Evolutionary conservation across 2,888 invertebrate species (phyloP), one percentile per base, ranked within the genome.

Genomic region (Aleiodes alternator): DNA sequence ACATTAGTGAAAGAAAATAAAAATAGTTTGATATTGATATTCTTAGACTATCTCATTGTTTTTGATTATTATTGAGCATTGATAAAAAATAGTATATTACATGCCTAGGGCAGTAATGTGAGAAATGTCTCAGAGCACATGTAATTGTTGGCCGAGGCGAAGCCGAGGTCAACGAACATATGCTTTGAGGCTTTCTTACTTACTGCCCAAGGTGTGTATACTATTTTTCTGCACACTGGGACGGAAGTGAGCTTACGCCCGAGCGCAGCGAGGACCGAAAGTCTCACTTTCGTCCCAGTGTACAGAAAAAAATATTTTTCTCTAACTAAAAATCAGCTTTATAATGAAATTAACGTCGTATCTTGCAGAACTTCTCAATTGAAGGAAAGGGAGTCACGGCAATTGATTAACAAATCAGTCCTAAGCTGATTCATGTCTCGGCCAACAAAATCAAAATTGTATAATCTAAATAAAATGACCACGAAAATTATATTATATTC

Each of bases 11-110:
- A 64, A 11, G 38, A 29, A 38, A 14, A 57, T 38, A 7, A 14
- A 48, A n/a, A 64, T 9, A 14, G 31, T 51, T 51, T 16, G 29
- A 56, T 8, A 29, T 11, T 11, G 9, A 29, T 56, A 23, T 56
- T 23, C 9, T n/a, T 55, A 72, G 51, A 77, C 34, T 76, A 78
- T 76, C 76, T 3, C 11, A 7, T 78, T 76, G 77, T 72, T 79
- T 78, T 78, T 79, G 77, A 79, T 79, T 79, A 75, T 74, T 48
- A 78, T 78, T 79, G 77, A 79, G 79, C 79, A 75, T 79, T 56
- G 73, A 51, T 56, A 59, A 68, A 70, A 68, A n/a, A n/a, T n/a
- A n/a, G n/a, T n/a, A n/a, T n/a, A n/a, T n/a, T n/a, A n/a, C n/a
- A n/a, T n/a, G n/a, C n/a, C n/a, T n/a, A n/a, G n/a, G n/a, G n/a